Conservation (phyloP, 2,797 vertebrate genomes). For the Naso thynnoides region DNA sequence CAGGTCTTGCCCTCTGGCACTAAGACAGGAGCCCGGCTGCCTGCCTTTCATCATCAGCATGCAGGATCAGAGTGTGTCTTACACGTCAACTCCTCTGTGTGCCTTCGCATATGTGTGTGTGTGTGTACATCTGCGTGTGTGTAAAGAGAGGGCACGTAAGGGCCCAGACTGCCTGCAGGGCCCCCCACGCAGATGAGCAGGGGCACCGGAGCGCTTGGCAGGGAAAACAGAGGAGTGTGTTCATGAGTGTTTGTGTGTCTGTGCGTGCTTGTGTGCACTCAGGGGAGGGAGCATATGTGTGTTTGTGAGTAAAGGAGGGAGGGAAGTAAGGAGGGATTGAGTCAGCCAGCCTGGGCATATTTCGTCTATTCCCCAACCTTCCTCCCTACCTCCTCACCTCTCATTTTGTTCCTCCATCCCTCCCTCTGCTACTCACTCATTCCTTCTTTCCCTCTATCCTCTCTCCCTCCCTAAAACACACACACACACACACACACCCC, state of each 20-base stretch:
- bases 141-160: constrained; percentile 77
- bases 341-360: constrained; percentile 75
- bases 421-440: constrained; percentile 58
- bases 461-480: constrained; percentile 23
- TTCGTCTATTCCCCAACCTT: constrained; percentile 50
- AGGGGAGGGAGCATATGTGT: constrained; percentile 55
- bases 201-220: constrained; percentile 78
- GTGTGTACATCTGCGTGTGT: constrained; percentile 55
- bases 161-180: constrained; percentile 86
- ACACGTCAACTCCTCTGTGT: constrained; percentile 76
- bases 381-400: constrained; percentile 55
- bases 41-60: constrained; percentile 81
- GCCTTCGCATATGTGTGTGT: constrained; percentile 26
- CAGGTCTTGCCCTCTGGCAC: constrained; percentile 79
- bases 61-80: constrained; percentile 81
- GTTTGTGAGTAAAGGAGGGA: constrained; percentile 56
- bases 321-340: constrained; percentile 68
- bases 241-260: constrained; percentile 57
- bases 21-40: constrained; percentile 79
- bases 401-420: constrained; percentile 66
- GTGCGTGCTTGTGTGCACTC: constrained; percentile 56
- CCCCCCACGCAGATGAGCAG: constrained; percentile 83
- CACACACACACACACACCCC: constrained; percentile 20
- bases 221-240: constrained; percentile 67
- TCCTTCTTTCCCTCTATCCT: constrained; percentile 56